Evolutionary conservation across 2,797 vertebrate species (phyloP), one percentile per base, ranked within the genome.

Genomic region (Rhynchotus rufescens): DNA sequence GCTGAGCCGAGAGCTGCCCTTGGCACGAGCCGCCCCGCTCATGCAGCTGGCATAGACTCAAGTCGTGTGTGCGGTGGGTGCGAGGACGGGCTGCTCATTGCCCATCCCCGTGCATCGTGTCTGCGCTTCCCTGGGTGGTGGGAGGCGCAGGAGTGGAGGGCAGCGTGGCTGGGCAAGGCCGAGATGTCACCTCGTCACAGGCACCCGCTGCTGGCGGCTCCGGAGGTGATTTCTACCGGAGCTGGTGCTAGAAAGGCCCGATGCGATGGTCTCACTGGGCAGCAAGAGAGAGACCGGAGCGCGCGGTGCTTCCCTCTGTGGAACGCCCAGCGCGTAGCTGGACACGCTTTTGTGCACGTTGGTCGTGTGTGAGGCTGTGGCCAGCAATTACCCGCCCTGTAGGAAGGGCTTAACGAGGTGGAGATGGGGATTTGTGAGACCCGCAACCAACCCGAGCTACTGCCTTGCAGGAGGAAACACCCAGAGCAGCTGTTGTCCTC

Each of bases 61-160:
- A 3, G 1, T 64, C 34, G 42, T 16, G 26, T 1, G 28, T 5
- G 32, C 42, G 2, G 7, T 12, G 4, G 38, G 36, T 19, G 14
- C 40, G 6, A 11, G 49, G 75, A 23, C 15, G 10, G 2, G 0
- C 26, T 5, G 42, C 21, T 28, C 15, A 4, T 6, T 16, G 1
- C 34, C 9, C 17, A 15, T 5, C 19, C 4, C 0, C 13, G 2
- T 3, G 2, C 3, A 0, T 1, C 3, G 6, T 0, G 10, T 61
- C 25, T 40, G 16, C 5, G 1, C 6, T 36, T 9, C 28, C 19
- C 36, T 23, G 42, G 51, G 9, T 54, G 2, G 30, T 4, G 34
- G 54, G 22, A 56, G 67, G 13, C 7, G 15, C 57, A 7, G 30
- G 52, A 21, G 67, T 12, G 12, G 23, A 56, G 52, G 52, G 51